Evolutionary conservation across 2,888 invertebrate species (phyloP).

Genomic region (Platycheirus albimanus): DNA sequence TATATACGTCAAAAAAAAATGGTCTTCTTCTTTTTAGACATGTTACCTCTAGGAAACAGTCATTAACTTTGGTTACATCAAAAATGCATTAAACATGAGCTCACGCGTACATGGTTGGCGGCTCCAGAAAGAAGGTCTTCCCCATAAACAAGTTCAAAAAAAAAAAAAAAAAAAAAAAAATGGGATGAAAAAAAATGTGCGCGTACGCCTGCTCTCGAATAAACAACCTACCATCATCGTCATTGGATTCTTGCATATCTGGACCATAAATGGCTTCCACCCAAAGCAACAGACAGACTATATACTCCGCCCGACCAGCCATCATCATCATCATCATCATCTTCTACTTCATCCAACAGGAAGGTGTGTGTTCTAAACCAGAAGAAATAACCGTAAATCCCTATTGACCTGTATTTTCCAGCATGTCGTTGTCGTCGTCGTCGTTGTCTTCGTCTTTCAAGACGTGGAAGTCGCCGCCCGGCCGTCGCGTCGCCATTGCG

Average conservation of each 20-base stretch:
- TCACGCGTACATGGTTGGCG: constrained; percentile 27
- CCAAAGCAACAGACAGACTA: constrained; percentile 33
- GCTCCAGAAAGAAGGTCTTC: constrained; percentile 36
- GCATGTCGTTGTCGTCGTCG: constrained; percentile 38
- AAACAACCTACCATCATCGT: constrained; percentile 25
- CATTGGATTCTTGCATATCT: constrained; percentile 51
- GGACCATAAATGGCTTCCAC: constrained; percentile 60
- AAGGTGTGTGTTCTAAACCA: constrained; percentile 52
- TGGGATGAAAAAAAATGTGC: too few species aligned
- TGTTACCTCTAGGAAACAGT: constrained; percentile 38
- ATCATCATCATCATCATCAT: constrained; percentile 14
- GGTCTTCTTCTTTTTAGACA: constrained; percentile 3
- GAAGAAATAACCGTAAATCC: constrained; percentile 70
- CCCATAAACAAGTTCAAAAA: constrained; percentile 27
- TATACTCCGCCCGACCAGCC: constrained; percentile 19
- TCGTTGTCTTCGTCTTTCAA: too few species aligned
- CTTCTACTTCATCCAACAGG: constrained; percentile 21
- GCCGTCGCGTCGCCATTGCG: constrained; percentile 39
- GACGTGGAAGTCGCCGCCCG: background rate
- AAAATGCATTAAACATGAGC: constrained; percentile 61
- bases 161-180: too few species aligned
- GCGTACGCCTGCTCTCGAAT: constrained; percentile 14
- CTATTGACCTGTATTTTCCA: constrained; percentile 69
- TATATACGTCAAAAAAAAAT: constrained; percentile 1
- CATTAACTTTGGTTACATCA: constrained; percentile 61